phyloP scores from a whole-genome alignment of 1,140 invertebrate species.

The Trichonephila clavata region DNA sequence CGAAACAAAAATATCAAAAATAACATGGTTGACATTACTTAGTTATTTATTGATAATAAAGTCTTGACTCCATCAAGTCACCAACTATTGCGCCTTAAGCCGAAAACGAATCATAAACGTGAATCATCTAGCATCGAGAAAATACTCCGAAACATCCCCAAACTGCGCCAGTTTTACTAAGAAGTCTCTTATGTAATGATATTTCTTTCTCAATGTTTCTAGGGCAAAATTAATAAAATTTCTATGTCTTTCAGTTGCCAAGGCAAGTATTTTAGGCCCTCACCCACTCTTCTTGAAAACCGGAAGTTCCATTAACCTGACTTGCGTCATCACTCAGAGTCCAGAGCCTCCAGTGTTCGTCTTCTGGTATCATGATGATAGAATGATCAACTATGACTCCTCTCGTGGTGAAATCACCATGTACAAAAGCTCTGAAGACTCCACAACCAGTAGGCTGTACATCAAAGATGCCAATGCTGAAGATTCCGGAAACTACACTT shows the following conservation, averaged over 20 bases:
- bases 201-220: too few species aligned
- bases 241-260: constrained; percentile 86
- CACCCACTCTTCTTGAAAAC: constrained; percentile 91
- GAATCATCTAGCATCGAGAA: too few species aligned
- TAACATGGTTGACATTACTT: too few species aligned
- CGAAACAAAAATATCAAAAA: too few species aligned
- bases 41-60: too few species aligned
- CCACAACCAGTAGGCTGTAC: constrained; percentile 86
- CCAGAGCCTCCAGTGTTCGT: constrained; percentile 85
- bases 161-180: too few species aligned
- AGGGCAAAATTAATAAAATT: background rate
- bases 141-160: too few species aligned
- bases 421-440: constrained; percentile 87
- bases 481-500: constrained; percentile 93
- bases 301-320: constrained; percentile 89
- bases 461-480: constrained; percentile 86
- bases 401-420: constrained; percentile 83
- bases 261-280: constrained; percentile 89
- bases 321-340: constrained; percentile 92
- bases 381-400: constrained; percentile 79
- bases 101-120: too few species aligned
- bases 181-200: too few species aligned
- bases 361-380: constrained; percentile 79
- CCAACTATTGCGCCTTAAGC: too few species aligned
- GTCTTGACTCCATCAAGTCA: too few species aligned